phyloP scores from a whole-genome alignment of 2,113 vertebrate species.

The Axis porcinus region DNA sequence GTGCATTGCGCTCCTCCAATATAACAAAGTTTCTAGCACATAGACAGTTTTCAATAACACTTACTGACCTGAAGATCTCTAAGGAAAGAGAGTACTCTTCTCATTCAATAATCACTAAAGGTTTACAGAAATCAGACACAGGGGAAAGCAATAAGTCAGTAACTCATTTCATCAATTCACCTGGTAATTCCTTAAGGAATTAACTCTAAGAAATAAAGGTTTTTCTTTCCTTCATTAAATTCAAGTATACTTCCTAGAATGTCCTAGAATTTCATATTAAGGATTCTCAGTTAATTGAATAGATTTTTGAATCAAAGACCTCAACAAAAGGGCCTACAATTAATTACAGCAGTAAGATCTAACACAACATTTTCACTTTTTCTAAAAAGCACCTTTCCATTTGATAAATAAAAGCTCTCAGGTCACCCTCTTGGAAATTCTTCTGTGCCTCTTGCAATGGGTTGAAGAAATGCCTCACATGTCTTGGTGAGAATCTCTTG shows the following conservation, averaged over 20 bases:
- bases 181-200: neutral
- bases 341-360: neutral
- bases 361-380: neutral
- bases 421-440: neutral
- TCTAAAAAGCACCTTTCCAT: neutral
- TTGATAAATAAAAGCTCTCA: neutral
- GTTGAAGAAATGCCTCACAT: neutral
- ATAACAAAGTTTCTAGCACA: neutral
- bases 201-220: neutral
- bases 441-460: neutral
- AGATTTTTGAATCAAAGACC: slow-evolving; percentile 3
- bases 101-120: neutral
- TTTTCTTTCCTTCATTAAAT: neutral
- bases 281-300: neutral
- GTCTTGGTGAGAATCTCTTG: neutral
- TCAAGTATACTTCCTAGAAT: neutral
- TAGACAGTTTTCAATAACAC: neutral
- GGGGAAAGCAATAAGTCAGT: neutral
- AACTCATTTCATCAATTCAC: neutral
- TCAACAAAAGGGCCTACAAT: neutral
- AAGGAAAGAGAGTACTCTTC: neutral
- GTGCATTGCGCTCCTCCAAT: neutral
- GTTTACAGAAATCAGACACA: neutral
- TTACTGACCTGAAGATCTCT: neutral
- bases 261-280: neutral